Base-by-base conservation (phyloP, 2,888 invertebrate species). In the Ditylenchus weischeri region DNA sequence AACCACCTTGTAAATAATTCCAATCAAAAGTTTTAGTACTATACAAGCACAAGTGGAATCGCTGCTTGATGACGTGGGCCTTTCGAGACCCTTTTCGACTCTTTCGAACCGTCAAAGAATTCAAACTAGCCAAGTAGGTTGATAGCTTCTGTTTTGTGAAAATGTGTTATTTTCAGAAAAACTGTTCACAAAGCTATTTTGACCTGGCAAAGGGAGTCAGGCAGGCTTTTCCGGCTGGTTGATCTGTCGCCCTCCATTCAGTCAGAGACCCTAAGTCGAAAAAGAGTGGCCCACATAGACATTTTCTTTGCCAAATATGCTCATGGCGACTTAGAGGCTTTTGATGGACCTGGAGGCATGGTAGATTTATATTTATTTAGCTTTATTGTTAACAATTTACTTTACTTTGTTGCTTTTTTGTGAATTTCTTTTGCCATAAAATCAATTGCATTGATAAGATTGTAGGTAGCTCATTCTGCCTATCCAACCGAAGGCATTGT, bases 401-500 rank as follows among this genome's bases (percentile, higher is more conserved):
- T n/a, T n/a, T n/a, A n/a, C n/a, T n/a, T n/a, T n/a, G n/a, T n/a
- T n/a, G n/a, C n/a, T n/a, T n/a, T n/a, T n/a, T n/a, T n/a, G n/a
- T n/a, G n/a, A n/a, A n/a, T n/a, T n/a, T n/a, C n/a, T 43, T 43
- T 43, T 8, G 43, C 15, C 43, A 13, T 43, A 10, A 8, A 15
- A 43, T 10, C 8, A 43, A 6, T 1, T 43, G 1, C 8, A 43
- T 43, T 43, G 43, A 10, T 43, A 43, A 43, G 43, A 3, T 15
- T 43, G 43, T 8, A 43, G 43, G 43, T 81, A 19, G 81, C 81
- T 4, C 81, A 81, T 66, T 76, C 79, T 10, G 76, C 74, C 23
- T 78, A 79, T 59, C 81, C 81, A 0, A 72, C 75, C 4, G 69
- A 69, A 18, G 81, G 80, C 10, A 73, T 78, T 21, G 71, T 81